Evolutionary conservation across 2,888 invertebrate genomes (phyloP).

Genomic region (Apocheima hispidaria): DNA sequence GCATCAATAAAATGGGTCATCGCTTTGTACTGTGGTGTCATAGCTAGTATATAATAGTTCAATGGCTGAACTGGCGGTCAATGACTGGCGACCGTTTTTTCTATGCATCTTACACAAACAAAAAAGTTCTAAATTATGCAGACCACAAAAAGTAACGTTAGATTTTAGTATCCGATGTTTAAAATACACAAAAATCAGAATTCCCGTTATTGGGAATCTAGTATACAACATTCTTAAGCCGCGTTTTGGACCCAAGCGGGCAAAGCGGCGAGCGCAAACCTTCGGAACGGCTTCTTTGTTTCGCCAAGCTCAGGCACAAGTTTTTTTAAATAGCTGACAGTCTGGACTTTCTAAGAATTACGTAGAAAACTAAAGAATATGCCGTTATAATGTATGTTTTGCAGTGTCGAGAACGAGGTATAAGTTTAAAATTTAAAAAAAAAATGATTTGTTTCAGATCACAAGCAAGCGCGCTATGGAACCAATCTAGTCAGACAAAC

Average conservation of each 20-base stretch:
- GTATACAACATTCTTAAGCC: neutral
- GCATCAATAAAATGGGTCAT: no score
- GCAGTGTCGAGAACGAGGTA: no score
- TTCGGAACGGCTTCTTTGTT: neutral
- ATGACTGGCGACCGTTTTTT: neutral
- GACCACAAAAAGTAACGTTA: constrained; percentile 17
- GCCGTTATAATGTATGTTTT: no score
- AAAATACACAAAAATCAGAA: constrained; percentile 2
- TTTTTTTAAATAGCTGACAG: no score
- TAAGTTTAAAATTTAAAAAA: no score
- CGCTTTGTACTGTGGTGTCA: no score
- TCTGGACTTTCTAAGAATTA: no score
- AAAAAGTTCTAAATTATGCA: constrained; percentile 8
- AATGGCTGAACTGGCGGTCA: neutral
- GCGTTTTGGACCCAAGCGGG: neutral
- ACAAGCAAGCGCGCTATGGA: neutral
- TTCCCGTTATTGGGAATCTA: neutral
- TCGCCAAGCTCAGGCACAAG: no score
- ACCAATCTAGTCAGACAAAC: neutral
- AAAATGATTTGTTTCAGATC: constrained; percentile 18
- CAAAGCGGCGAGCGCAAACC: neutral
- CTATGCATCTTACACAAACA: neutral
- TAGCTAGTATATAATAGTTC: no score
- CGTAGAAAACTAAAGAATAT: no score
- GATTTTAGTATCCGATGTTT: constrained; percentile 9